These are phyloP conservation scores for Aurelia sp. DNA, from an alignment of 30 jellyfish, hydroid and myxozoan genomes.

Conservation along the genomic window DNA sequence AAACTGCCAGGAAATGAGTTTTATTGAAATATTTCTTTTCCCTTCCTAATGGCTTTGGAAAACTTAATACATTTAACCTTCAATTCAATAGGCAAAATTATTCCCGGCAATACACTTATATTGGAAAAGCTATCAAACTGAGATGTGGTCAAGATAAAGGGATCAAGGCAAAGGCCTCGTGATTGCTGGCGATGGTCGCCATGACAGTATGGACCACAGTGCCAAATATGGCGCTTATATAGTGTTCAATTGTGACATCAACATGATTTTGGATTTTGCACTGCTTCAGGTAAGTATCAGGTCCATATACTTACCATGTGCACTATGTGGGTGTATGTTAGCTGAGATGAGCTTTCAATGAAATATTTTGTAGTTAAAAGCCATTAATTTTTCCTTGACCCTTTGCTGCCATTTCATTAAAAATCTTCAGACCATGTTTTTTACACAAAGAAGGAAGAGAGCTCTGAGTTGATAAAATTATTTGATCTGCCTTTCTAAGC, in stretches of 20 bases:
- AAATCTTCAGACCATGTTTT: not conserved
- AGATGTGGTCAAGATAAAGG: not conserved
- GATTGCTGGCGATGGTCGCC: constrained; percentile 51
- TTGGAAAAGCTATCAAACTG: constrained; percentile 7
- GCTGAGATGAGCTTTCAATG: no score
- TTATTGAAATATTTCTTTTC: no score
- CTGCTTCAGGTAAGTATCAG: constrained; percentile 15
- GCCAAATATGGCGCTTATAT: constrained; percentile 38
- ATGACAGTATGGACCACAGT: constrained; percentile 40
- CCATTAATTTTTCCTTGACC: no score
- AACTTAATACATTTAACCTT: not conserved
- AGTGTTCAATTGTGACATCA: not conserved
- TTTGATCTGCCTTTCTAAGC: not conserved
- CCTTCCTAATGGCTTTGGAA: no score
- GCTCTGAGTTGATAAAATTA: not conserved
- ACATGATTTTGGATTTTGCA: constrained; percentile 3
- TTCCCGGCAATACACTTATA: constrained; percentile 14
- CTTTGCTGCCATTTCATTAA: no score
- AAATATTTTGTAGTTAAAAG: no score
- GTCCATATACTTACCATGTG: not conserved
- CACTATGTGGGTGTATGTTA: no score
- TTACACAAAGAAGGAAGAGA: not conserved
- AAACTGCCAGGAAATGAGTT: no score
- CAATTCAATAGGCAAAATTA: not conserved
- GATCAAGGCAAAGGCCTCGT: not conserved